Evolutionary conservation across 2,113 vertebrate genomes (phyloP), one percentile per base, ranked within the genome.

Genomic region (Apodemus speciosus): DNA sequence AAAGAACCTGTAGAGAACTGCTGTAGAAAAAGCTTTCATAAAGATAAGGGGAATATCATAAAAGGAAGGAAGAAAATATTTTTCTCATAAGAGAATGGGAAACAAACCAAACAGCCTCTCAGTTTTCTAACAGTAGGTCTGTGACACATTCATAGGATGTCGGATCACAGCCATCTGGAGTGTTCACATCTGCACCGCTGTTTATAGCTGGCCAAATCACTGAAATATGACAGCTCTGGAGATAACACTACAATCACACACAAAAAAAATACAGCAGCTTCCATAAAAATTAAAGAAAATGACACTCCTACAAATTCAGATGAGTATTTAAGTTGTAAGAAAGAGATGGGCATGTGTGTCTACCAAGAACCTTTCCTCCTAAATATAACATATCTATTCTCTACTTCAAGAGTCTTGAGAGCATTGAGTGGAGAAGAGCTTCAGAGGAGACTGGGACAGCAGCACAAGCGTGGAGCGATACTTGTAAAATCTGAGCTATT

Each of bases 211-310:
- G 86, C 69, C 46, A 93, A 84, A 80, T 68, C 56, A 89, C 56
- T 27, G 13, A 80, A 85, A 91, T n/a, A 81, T 20, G 77, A 32
- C 2, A 83, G 27, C 25, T 60, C 46, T 51, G 64, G 49, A 49
- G 21, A 93, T 66, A 38, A 69, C 2, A 46, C 1, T 35, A 88
- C 9, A 71, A 90, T 88, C 10, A 25, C 53, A 56, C 51, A 86
- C 51, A n/a, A 88, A 27, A 89, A 30, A 71, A 72, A 85, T 56
- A 3, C n/a, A 84, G 43, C 30, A 46, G 23, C 64, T 87, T 60
- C 25, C 62, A 83, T 58, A 30, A 93, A 93, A 85, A 71, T n/a
- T 32, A 60, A 58, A 72, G 43, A 38, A 92, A 95, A 91, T 77
- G 14, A 85, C 27, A 43, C 23, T 87, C 15, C 6, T 49, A 88